phyloP scores from a whole-genome alignment of 1,140 invertebrate species.

The Gryon sp. region DNA sequence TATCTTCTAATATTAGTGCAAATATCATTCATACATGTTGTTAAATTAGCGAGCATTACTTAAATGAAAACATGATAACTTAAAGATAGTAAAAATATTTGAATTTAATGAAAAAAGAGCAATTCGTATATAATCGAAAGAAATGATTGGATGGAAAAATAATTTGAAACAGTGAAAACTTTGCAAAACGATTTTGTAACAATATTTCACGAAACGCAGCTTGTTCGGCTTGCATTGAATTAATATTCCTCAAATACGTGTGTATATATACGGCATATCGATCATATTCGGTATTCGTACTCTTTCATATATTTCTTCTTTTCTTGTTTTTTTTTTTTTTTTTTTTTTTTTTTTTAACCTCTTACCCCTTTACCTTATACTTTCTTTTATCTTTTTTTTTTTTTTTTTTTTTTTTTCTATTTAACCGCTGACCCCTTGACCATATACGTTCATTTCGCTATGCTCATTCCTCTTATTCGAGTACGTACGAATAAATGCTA shows the following conservation, averaged over 20 bases:
- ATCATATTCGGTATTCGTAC: constrained; percentile 63
- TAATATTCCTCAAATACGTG: constrained; percentile 56
- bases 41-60: too few relatives aligned
- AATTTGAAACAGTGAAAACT: constrained; percentile 40
- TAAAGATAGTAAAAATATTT: too few relatives aligned
- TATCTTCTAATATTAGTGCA: too few relatives aligned
- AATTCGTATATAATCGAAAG: not conserved
- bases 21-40: too few relatives aligned
- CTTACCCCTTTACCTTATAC: constrained; percentile 61
- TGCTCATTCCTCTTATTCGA: constrained; percentile 63
- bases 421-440: constrained; percentile 61
- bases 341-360: constrained; percentile 59
- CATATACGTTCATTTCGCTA: constrained; percentile 62
- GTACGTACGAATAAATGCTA: constrained; percentile 62
- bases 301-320: constrained; percentile 49
- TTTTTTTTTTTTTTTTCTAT: constrained; percentile 54
- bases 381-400: constrained; percentile 50
- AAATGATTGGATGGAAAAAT: constrained; percentile 12
- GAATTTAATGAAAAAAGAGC: not conserved
- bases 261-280: constrained; percentile 57
- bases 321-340: constrained; percentile 51
- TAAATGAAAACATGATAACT: too few relatives aligned
- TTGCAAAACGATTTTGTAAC: constrained; percentile 32
- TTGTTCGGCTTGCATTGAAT: constrained; percentile 59
- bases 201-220: constrained; percentile 39